Evolutionary conservation across 2,888 invertebrate species (phyloP).

Genomic region (Frankliniella fusca): DNA sequence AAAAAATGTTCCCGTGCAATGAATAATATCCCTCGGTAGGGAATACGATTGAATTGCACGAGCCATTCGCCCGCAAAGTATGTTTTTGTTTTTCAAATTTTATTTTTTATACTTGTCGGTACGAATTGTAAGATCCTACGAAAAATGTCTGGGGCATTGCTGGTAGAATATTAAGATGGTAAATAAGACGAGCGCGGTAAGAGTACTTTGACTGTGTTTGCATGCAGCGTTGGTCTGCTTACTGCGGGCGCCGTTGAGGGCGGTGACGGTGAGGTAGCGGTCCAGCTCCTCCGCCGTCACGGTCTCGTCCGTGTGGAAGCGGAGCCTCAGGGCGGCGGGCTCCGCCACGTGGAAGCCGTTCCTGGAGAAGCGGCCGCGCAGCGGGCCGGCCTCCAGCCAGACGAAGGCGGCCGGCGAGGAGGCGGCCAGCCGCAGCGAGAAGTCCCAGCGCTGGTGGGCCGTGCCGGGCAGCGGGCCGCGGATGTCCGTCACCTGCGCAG

Average conservation of each 20-base stretch:
- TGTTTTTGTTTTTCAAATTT: too few relatives aligned
- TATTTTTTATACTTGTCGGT: too few relatives aligned
- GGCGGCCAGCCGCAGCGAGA: slow-evolving; percentile 48
- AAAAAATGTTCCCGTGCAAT: too few relatives aligned
- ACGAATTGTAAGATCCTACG: too few relatives aligned
- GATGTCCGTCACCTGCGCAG: slow-evolving; percentile 41
- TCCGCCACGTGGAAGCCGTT: slow-evolving; percentile 60
- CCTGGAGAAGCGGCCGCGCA: slow-evolving; percentile 64
- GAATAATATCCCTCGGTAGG: too few relatives aligned
- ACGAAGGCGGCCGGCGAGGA: slow-evolving; percentile 62
- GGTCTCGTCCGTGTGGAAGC: background rate
- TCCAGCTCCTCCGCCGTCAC: background rate
- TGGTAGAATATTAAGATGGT: too few relatives aligned
- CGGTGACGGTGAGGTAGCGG: background rate
- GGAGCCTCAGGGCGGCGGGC: background rate
- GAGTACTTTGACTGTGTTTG: too few relatives aligned
- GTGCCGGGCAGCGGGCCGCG: slow-evolving; percentile 38
- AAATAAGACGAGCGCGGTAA: too few relatives aligned
- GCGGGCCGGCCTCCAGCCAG: slow-evolving; percentile 58
- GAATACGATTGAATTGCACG: too few relatives aligned
- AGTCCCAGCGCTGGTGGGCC: slow-evolving; percentile 40
- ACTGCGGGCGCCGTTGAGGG: slow-evolving; percentile 14
- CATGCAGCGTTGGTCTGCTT: too few relatives aligned
- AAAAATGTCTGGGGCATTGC: too few relatives aligned
- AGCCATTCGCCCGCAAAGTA: too few relatives aligned